Conservation (phyloP, 2,888 invertebrate genomes). For the Cecidostiba fungosa region DNA sequence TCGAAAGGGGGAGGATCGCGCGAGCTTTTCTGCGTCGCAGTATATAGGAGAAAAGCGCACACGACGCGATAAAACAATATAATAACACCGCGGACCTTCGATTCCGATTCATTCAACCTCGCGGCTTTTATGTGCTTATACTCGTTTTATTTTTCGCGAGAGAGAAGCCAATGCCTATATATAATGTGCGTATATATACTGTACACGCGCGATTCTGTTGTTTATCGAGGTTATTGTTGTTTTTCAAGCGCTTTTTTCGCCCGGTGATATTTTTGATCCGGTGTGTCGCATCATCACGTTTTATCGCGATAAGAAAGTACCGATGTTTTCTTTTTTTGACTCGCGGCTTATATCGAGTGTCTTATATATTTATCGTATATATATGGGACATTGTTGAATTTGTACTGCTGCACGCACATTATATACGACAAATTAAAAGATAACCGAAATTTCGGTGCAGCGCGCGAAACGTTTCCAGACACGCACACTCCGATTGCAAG, state of each 20-base stretch:
- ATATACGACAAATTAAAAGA: too few species aligned
- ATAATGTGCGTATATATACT: slow-evolving; percentile 9
- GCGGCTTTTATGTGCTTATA: background rate
- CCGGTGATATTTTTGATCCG: background rate
- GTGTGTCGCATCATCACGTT: background rate
- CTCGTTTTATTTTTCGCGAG: background rate
- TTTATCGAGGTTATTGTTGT: background rate
- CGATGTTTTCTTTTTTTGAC: background rate
- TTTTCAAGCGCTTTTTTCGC: background rate
- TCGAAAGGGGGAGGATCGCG: background rate
- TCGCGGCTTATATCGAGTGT: too few species aligned
- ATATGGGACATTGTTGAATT: too few species aligned
- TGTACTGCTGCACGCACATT: too few species aligned
- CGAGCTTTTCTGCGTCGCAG: slow-evolving; percentile 16
- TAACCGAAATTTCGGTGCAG: too few species aligned
- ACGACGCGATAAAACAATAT: slow-evolving; percentile 20
- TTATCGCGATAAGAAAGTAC: background rate
- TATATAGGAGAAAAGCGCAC: background rate
- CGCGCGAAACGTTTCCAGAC: too few species aligned
- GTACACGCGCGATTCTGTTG: background rate
- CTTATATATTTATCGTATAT: background rate
- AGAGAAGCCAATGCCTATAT: slow-evolving; percentile 33
- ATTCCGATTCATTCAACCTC: slow-evolving; percentile 26
- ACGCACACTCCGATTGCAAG: too few species aligned
- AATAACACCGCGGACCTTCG: slow-evolving; percentile 22